phyloP scores from a whole-genome alignment of 2,888 invertebrate genomes.

The Eristalis intricaria region DNA sequence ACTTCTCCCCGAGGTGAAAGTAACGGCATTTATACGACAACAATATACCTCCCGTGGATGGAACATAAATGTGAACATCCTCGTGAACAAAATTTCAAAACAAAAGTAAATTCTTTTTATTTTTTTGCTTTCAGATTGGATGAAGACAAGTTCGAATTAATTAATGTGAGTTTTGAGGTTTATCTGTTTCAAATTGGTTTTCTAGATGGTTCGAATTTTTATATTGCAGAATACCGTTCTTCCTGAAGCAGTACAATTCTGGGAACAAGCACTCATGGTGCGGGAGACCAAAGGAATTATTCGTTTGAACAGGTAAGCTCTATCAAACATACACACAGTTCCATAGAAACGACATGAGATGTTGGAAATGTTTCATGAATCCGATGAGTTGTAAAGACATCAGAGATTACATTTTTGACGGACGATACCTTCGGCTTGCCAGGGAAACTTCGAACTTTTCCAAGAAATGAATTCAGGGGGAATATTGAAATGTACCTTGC shows the following conservation, averaged over 20 bases:
- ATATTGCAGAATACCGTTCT: conserved; percentile 90
- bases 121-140: conserved; percentile 86
- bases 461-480: no score
- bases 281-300: conserved; percentile 93
- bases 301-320: conserved; percentile 89
- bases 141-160: conserved; percentile 91
- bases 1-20: background rate
- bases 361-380: no score
- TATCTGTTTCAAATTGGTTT: background rate
- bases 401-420: no score
- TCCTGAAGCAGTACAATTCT: conserved; percentile 95
- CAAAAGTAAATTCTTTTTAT: background rate
- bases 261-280: conserved; percentile 95
- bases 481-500: no score
- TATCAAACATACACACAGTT: no score
- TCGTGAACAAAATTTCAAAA: background rate
- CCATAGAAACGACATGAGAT: no score
- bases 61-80: background rate
- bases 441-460: no score
- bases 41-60: background rate
- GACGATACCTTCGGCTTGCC: no score
- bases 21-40: background rate
- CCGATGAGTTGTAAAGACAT: no score
- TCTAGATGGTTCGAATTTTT: conserved; percentile 6
- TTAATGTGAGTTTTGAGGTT: conserved; percentile 89